phyloP scores from a whole-genome alignment of 35 echinoderm and acorn worm genomes.

The Anneissia japonica region DNA sequence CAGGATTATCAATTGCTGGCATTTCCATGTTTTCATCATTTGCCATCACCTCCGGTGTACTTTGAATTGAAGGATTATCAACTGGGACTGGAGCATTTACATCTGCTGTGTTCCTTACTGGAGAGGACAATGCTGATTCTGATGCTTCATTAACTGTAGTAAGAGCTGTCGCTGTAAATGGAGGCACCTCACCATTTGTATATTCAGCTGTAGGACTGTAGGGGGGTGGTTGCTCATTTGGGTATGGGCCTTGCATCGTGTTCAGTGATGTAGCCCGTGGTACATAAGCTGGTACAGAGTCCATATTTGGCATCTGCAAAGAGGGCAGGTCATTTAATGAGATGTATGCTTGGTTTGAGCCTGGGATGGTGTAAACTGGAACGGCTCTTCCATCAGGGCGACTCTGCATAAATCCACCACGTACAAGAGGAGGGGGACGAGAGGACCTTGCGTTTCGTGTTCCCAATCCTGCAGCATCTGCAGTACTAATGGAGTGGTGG shows the following conservation, averaged over 20 bases:
- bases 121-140: neutral
- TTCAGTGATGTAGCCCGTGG: neutral
- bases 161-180: neutral
- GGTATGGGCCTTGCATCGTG: slow-evolving; percentile 41
- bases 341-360: slow-evolving; percentile 77
- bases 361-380: slow-evolving; percentile 80
- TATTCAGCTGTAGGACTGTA: slow-evolving; percentile 67
- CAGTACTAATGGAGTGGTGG: slow-evolving; percentile 35
- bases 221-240: slow-evolving; percentile 65
- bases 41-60: neutral
- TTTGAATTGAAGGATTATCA: neutral
- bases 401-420: slow-evolving; percentile 76
- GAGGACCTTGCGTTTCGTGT: neutral
- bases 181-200: neutral
- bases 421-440: slow-evolving; percentile 48
- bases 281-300: slow-evolving; percentile 69
- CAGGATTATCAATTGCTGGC: neutral
- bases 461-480: slow-evolving; percentile 10
- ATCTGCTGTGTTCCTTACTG: neutral
- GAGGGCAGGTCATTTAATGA: slow-evolving; percentile 77
- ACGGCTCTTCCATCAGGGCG: slow-evolving; percentile 76
- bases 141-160: neutral
- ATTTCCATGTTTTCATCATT: neutral
- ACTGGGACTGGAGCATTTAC: neutral
- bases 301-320: slow-evolving; percentile 65